Evolutionary conservation across 2,113 vertebrate genomes (phyloP).

Genomic region (Sigmodon hispidus): DNA sequence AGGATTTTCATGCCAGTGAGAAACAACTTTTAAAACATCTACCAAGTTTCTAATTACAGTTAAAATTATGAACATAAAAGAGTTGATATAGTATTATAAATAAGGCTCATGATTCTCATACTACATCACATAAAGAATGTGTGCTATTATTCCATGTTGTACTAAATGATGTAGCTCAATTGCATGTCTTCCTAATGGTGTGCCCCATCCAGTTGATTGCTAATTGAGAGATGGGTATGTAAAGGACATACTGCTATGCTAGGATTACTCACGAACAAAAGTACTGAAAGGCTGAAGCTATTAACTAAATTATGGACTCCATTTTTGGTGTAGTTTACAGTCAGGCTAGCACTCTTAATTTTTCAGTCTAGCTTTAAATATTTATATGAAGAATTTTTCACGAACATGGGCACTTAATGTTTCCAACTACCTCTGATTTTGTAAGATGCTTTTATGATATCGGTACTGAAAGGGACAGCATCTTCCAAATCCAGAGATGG

Average conservation of each 20-base stretch:
- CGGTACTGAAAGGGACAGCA: background rate
- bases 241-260: background rate
- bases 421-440: background rate
- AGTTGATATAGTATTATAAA: background rate
- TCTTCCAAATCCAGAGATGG: background rate
- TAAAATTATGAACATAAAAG: background rate
- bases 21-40: background rate
- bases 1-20: background rate
- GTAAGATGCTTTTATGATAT: background rate
- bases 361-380: background rate
- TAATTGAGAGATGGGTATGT: background rate
- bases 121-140: background rate
- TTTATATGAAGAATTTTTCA: background rate
- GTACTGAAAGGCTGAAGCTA: background rate
- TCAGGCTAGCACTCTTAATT: background rate
- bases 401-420: background rate
- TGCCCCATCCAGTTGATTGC: background rate
- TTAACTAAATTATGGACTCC: background rate
- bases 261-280: background rate
- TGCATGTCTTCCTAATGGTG: background rate
- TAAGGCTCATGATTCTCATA: background rate
- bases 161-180: background rate
- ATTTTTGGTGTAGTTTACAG: background rate
- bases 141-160: background rate
- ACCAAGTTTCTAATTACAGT: background rate